Conservation (phyloP, 2,888 invertebrate genomes). For the Cephalotes varians region DNA sequence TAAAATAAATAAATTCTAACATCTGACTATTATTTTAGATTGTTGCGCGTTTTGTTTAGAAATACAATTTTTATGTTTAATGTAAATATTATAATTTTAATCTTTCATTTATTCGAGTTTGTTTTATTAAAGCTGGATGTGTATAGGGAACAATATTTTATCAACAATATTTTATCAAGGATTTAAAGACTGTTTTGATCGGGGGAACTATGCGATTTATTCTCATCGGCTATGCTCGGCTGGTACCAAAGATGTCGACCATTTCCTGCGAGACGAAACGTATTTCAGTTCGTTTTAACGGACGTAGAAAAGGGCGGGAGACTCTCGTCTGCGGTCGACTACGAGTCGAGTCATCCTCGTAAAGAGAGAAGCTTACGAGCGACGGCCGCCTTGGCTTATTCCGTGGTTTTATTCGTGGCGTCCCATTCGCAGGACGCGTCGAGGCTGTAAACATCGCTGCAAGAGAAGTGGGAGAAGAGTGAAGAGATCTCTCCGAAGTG, state of each 20-base stretch:
- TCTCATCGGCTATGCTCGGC: constrained; percentile 38
- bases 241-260: constrained; percentile 62
- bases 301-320: constrained; percentile 70
- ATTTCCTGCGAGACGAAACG: constrained; percentile 71
- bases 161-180: constrained; percentile 11
- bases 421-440: constrained; percentile 67
- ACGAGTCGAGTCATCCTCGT: constrained; percentile 84
- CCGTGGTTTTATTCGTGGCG: constrained; percentile 73
- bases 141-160: too few species aligned
- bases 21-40: not conserved
- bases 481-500: constrained; percentile 61
- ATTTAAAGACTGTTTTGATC: constrained; percentile 15
- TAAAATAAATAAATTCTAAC: constrained; percentile 58
- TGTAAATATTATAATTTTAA: not conserved
- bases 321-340: constrained; percentile 82
- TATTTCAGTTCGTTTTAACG: constrained; percentile 71
- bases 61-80: not conserved
- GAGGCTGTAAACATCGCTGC: constrained; percentile 70
- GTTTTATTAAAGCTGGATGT: not conserved
- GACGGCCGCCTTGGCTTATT: constrained; percentile 75
- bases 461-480: constrained; percentile 46
- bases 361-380: constrained; percentile 85
- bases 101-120: not conserved
- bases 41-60: not conserved
- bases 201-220: constrained; percentile 40